phyloP scores from a whole-genome alignment of 37 sponge, comb jelly and placozoan species.

The Tethya wilhelma region DNA sequence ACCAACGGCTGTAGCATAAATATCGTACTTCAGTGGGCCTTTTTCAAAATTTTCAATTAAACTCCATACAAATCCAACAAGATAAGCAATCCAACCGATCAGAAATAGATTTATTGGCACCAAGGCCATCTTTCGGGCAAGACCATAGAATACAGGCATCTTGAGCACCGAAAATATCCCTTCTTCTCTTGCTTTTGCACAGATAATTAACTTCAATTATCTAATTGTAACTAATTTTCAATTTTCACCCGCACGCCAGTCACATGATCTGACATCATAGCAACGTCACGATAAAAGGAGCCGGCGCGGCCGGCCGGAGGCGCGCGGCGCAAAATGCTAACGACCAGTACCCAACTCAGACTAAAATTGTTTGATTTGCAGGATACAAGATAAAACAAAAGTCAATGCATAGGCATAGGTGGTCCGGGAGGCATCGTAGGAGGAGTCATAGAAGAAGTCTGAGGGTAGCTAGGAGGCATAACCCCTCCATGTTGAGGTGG shows the following conservation, averaged over 20 bases:
- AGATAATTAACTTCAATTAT: no score
- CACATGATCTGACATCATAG: no score
- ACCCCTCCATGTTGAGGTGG: not conserved
- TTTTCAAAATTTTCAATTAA: not conserved
- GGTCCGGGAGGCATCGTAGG: slow-evolving; percentile 31
- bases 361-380: no score
- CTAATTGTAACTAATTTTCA: no score
- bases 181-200: no score
- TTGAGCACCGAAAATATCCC: no score
- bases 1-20: not conserved
- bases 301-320: no score
- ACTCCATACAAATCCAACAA: not conserved
- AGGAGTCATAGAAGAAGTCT: not conserved
- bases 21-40: not conserved
- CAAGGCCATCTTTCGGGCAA: not conserved
- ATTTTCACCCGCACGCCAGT: no score
- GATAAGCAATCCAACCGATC: not conserved
- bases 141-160: no score
- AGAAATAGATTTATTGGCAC: not conserved
- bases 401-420: slow-evolving; percentile 2
- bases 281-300: no score
- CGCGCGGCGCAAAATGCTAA: no score
- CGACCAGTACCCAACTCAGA: no score
- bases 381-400: not conserved
- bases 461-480: slow-evolving; percentile 20